phyloP scores from a whole-genome alignment of 2,797 vertebrate genomes.

The Pagetopsis macropterus region DNA sequence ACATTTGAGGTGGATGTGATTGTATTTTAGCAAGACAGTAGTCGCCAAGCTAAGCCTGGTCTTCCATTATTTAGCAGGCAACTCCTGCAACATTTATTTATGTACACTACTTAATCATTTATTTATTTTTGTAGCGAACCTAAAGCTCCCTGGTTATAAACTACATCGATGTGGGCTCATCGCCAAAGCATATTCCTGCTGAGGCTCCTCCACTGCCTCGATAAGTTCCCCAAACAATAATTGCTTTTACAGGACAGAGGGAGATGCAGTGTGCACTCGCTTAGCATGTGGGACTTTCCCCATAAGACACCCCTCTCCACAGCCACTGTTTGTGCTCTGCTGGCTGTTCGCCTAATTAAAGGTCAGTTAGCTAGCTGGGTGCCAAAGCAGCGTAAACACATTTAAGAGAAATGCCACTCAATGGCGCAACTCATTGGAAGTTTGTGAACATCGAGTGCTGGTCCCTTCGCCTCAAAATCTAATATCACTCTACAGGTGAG shows the following conservation, averaged over 20 bases:
- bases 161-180: conserved; percentile 17
- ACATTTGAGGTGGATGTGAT: background rate
- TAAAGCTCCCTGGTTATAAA: conserved; percentile 41
- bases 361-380: conserved; percentile 69
- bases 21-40: background rate
- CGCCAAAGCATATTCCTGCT: conserved; percentile 48
- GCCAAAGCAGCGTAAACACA: conserved; percentile 62
- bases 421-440: conserved; percentile 25
- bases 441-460: conserved; percentile 27
- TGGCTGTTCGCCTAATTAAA: conserved; percentile 75
- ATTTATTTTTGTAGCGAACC: conserved; percentile 26
- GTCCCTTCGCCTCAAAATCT: conserved; percentile 12
- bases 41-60: conserved; percentile 4
- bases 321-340: conserved; percentile 60
- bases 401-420: conserved; percentile 64
- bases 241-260: conserved; percentile 45
- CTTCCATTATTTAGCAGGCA: conserved; percentile 35
- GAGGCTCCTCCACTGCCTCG: conserved; percentile 31
- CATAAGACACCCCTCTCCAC: conserved; percentile 54
- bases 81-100: conserved; percentile 26
- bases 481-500: conserved; percentile 3
- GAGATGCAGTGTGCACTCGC: conserved; percentile 27
- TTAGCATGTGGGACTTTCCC: conserved; percentile 40
- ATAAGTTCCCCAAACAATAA: conserved; percentile 53
- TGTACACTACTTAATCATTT: conserved; percentile 49